Evolutionary conservation across 2,888 invertebrate species (phyloP).

Genomic region (Hydriomena furcata): DNA sequence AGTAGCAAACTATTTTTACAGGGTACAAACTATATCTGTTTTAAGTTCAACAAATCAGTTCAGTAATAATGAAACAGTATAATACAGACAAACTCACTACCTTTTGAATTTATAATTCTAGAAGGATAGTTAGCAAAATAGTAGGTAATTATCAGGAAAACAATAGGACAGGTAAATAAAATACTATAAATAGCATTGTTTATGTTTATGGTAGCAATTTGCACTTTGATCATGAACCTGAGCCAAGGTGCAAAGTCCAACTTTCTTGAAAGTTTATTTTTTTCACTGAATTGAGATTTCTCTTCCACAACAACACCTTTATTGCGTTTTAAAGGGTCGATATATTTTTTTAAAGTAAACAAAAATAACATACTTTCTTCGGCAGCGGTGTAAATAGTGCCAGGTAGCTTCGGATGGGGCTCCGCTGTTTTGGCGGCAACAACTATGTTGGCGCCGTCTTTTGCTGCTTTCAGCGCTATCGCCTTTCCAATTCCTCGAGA

Average conservation of each 20-base stretch:
- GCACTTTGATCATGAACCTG: slow-evolving; percentile 33
- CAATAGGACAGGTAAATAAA: too few relatives aligned
- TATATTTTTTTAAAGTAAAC: not conserved
- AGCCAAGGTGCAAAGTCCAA: slow-evolving; percentile 62
- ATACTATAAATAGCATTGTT: slow-evolving; percentile 1
- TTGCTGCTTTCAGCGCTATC: slow-evolving; percentile 95
- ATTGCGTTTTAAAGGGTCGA: not conserved
- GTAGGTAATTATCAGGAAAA: too few relatives aligned
- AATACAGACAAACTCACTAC: too few relatives aligned
- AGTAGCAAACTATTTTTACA: too few relatives aligned
- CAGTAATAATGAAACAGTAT: too few relatives aligned
- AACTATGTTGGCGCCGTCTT: slow-evolving; percentile 95
- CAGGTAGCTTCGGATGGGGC: slow-evolving; percentile 95
- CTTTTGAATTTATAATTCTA: too few relatives aligned
- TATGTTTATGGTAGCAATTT: slow-evolving; percentile 6
- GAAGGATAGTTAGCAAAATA: too few relatives aligned
- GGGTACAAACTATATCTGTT: too few relatives aligned
- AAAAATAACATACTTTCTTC: slow-evolving; percentile 88
- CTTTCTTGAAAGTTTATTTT: slow-evolving; percentile 20
- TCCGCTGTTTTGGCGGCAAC: slow-evolving; percentile 96
- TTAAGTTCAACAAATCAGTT: too few relatives aligned
- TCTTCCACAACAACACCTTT: not conserved
- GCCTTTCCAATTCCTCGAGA: slow-evolving; percentile 98
- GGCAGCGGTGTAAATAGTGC: slow-evolving; percentile 95
- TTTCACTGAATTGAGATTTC: not conserved